Evolutionary conservation across 2,888 invertebrate species (phyloP).

Genomic region (Eristalis arbustorum): DNA sequence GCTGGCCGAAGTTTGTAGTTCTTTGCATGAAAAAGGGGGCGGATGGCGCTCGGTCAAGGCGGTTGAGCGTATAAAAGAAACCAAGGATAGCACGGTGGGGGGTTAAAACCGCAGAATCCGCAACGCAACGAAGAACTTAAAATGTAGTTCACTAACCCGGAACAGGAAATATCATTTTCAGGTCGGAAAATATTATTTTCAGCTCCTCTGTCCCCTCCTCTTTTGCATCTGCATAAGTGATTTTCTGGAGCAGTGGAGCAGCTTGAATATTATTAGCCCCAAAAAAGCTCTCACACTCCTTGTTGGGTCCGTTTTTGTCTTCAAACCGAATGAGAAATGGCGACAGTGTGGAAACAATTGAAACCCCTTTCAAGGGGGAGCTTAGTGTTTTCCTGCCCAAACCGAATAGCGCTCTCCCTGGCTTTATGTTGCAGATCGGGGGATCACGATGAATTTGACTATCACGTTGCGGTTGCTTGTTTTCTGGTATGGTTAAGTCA

Average conservation of each 20-base stretch:
- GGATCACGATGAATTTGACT: slow-evolving; percentile 19
- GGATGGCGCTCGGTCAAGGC: slow-evolving; percentile 13
- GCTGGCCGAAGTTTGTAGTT: slow-evolving; percentile 46
- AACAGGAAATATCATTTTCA: slow-evolving; percentile 51
- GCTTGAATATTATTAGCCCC: slow-evolving; percentile 54
- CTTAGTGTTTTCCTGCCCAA: neutral
- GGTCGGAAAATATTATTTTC: slow-evolving; percentile 10
- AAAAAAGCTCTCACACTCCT: neutral
- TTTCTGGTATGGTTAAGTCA: slow-evolving; percentile 1
- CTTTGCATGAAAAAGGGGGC: slow-evolving; percentile 36
- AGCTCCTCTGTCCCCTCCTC: slow-evolving; percentile 18
- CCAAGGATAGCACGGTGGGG: slow-evolving; percentile 28
- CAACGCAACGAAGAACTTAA: slow-evolving; percentile 54
- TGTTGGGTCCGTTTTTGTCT: neutral
- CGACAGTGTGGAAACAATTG: slow-evolving; percentile 25
- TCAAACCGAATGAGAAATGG: slow-evolving; percentile 11
- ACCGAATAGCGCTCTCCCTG: neutral
- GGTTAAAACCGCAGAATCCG: slow-evolving; percentile 56
- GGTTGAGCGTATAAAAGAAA: slow-evolving; percentile 13
- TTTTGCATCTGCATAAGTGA: slow-evolving; percentile 46
- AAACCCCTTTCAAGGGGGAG: neutral
- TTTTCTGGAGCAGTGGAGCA: slow-evolving; percentile 51
- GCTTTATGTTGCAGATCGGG: neutral
- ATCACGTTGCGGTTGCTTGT: slow-evolving; percentile 14
- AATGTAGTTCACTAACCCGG: slow-evolving; percentile 52